Evolutionary conservation across 2,113 vertebrate species (phyloP).

Genomic region (Actinemys pallida): DNA sequence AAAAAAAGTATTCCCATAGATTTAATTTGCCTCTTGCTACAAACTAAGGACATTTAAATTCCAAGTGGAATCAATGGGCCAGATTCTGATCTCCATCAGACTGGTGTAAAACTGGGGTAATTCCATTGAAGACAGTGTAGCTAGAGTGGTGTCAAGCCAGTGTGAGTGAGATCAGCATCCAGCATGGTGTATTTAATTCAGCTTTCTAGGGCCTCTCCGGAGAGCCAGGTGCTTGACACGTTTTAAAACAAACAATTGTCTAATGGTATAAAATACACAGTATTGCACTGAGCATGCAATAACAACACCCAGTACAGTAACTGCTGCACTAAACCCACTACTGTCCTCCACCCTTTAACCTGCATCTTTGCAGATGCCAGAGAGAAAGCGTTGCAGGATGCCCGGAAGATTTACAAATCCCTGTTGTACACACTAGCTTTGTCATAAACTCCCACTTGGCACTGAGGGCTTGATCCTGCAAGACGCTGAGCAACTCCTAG

Average conservation of each 20-base stretch:
- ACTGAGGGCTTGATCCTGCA: not conserved
- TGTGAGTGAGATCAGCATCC: fast-evolving
- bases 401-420: fast-evolving
- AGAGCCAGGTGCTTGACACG: fast-evolving
- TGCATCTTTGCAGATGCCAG: not conserved
- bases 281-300: fast-evolving
- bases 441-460: not conserved
- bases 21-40: not conserved
- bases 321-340: not conserved
- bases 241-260: not conserved
- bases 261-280: not conserved
- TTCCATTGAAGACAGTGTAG: fast-evolving
- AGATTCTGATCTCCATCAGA: fast-evolving
- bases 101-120: fast-evolving
- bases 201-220: not conserved
- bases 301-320: fast-evolving
- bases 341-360: fast-evolving
- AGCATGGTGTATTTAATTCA: not conserved
- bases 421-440: not conserved
- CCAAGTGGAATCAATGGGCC: not conserved
- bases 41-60: not conserved
- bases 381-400: not conserved
- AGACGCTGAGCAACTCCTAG: not conserved
- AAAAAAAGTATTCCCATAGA: not conserved
- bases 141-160: not conserved